phyloP scores from a whole-genome alignment of 2,888 invertebrate genomes.

The Coenonympha glycerion region DNA sequence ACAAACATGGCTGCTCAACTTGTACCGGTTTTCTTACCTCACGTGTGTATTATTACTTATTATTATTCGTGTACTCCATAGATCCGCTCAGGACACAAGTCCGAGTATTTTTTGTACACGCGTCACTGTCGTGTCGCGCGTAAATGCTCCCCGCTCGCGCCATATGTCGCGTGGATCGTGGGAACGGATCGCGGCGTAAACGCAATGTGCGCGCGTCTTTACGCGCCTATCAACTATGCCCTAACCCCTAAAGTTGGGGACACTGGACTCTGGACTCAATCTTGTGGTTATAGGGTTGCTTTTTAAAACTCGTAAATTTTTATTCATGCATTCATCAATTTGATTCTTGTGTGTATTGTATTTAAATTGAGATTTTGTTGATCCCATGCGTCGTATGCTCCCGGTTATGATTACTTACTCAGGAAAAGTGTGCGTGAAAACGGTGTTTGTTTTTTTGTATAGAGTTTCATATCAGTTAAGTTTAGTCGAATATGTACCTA shows the following conservation, averaged over 20 bases:
- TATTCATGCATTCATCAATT: background rate
- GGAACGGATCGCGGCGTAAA: constrained; percentile 62
- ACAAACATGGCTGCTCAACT: too few relatives aligned
- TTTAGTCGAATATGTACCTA: too few relatives aligned
- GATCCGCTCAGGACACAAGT: constrained; percentile 58
- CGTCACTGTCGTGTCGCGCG: constrained; percentile 67
- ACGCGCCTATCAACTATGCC: constrained; percentile 52
- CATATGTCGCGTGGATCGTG: constrained; percentile 73
- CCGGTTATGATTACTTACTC: constrained; percentile 55
- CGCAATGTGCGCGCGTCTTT: constrained; percentile 62
- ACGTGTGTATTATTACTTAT: constrained; percentile 14
- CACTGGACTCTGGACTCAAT: constrained; percentile 29
- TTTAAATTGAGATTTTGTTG: constrained; percentile 5
- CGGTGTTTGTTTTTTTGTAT: constrained; percentile 40
- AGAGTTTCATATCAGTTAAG: background rate
- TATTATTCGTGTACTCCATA: constrained; percentile 44
- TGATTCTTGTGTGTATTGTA: background rate
- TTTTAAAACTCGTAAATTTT: constrained; percentile 31
- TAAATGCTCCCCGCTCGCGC: constrained; percentile 64
- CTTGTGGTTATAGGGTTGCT: constrained; percentile 34
- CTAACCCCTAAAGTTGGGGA: constrained; percentile 9
- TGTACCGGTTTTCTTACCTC: constrained; percentile 44
- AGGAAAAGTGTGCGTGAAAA: constrained; percentile 54
- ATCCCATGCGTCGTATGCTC: constrained; percentile 35
- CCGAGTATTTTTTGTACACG: constrained; percentile 66